Evolutionary conservation across 1,140 invertebrate genomes (phyloP).

Genomic region (Drosophila guanche): DNA sequence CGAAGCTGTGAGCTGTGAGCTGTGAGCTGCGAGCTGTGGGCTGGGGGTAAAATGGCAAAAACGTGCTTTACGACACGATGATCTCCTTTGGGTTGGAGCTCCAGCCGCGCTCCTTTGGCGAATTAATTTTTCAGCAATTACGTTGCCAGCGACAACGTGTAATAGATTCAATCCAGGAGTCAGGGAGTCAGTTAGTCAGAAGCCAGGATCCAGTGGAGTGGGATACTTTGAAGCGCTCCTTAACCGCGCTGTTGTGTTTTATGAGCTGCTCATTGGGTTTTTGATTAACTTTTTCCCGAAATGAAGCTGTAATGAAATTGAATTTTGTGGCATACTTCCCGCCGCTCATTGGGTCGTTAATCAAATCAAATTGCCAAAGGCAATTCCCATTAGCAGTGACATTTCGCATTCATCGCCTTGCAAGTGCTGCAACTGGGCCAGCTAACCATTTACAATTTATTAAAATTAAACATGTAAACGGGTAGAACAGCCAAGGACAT

Average conservation of each 20-base stretch:
- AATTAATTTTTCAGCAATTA: conserved; percentile 81
- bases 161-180: conserved; percentile 54
- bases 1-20: conserved; percentile 40
- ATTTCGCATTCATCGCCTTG: conserved; percentile 58
- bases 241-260: conserved; percentile 50
- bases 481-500: conserved; percentile 1
- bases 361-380: conserved; percentile 59
- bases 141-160: conserved; percentile 74
- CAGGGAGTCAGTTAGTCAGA: not conserved
- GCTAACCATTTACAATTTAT: conserved; percentile 66
- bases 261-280: conserved; percentile 77
- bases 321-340: conserved; percentile 74
- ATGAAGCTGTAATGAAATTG: conserved; percentile 82
- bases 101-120: conserved; percentile 43
- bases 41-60: conserved; percentile 67
- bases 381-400: conserved; percentile 34
- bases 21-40: conserved; percentile 41
- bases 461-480: conserved; percentile 61
- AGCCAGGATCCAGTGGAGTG: not conserved
- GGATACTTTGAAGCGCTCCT: not conserved
- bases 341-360: conserved; percentile 57
- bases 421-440: conserved; percentile 25
- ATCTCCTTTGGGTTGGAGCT: conserved; percentile 32
- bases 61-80: conserved; percentile 75
- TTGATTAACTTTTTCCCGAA: conserved; percentile 78